Percentiles rank a stretch among this genome's conserved stretches.
These are phyloP conservation scores for Sebastes itinus DNA, from an alignment of 2,797 vertebrate genomes.

Conservation along the genomic window DNA sequence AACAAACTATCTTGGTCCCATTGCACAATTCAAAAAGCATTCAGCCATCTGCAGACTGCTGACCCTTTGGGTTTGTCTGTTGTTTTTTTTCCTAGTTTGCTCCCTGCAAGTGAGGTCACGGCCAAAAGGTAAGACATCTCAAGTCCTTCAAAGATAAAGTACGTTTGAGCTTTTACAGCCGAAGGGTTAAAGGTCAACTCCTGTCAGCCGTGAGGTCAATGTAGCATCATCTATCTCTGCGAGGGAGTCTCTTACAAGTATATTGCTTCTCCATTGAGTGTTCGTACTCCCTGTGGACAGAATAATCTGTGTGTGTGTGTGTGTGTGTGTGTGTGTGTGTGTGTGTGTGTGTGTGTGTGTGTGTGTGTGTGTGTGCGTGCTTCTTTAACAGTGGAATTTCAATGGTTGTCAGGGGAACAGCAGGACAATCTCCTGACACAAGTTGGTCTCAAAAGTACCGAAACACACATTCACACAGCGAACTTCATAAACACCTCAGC, in stretches of 20 bases:
- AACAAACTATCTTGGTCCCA: not conserved
- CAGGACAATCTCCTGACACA: conserved; percentile 37
- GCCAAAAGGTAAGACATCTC: conserved; percentile 6
- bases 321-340: not conserved
- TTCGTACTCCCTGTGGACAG: conserved; percentile 30
- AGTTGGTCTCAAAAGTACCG: conserved; percentile 9
- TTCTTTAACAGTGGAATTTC: conserved; percentile 37
- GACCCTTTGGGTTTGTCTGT: not conserved
- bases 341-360: not conserved
- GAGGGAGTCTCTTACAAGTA: conserved; percentile 33
- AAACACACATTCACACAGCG: conserved; percentile 6
- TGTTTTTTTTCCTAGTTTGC: not conserved
- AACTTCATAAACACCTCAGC: conserved; percentile 59
- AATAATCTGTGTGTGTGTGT: conserved; percentile 8
- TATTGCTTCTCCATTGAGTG: conserved; percentile 34
- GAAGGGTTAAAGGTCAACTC: conserved; percentile 26
- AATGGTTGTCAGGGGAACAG: conserved; percentile 36
- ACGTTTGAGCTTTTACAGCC: conserved; percentile 4
- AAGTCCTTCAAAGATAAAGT: conserved; percentile 16
- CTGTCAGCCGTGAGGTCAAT: conserved; percentile 26
- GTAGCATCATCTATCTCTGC: conserved; percentile 44
- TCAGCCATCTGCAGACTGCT: not conserved
- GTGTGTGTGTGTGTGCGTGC: not conserved
- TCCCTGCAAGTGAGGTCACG: conserved; percentile 5
- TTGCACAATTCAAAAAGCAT: not conserved